A percentile compares a stretch with the other conserved stretches of the same genome.
These are phyloP conservation scores for Eriosoma lanigerum DNA, from an alignment of 1,140 invertebrate genomes.

Conservation along the genomic window DNA sequence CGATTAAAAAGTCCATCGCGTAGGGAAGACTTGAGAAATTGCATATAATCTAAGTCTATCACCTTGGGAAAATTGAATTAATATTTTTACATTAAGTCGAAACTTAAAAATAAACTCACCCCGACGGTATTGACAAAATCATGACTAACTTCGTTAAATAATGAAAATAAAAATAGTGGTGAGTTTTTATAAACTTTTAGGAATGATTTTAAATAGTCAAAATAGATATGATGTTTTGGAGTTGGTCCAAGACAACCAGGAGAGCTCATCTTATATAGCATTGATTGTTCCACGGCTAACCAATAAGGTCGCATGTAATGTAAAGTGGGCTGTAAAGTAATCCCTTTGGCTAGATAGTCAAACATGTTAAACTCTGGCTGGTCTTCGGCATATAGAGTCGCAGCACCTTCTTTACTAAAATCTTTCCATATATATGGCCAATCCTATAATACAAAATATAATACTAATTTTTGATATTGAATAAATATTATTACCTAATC, in stretches of 20 bases:
- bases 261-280: constrained; percentile 54
- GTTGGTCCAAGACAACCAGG: constrained; percentile 61
- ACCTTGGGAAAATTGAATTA: constrained; percentile 54
- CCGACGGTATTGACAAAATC: constrained; percentile 61
- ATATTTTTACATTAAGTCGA: neutral
- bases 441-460: constrained; percentile 59
- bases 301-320: constrained; percentile 60
- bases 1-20: constrained; percentile 59
- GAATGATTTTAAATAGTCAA: constrained; percentile 63
- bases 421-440: constrained; percentile 81
- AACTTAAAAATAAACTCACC: constrained; percentile 51
- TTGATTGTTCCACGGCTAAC: constrained; percentile 56
- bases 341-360: constrained; percentile 59
- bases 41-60: constrained; percentile 60
- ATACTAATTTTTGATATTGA: neutral
- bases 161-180: constrained; percentile 58
- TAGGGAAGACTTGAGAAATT: constrained; percentile 57
- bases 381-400: constrained; percentile 61
- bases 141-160: constrained; percentile 63
- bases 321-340: constrained; percentile 59
- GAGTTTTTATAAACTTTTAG: constrained; percentile 56
- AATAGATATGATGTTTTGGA: constrained; percentile 61
- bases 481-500: no score
- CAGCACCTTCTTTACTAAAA: constrained; percentile 69
- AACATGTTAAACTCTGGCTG: constrained; percentile 58